Conservation (phyloP, 37 sponge, comb jelly and placozoan species). For the Beroe forskalii region DNA sequence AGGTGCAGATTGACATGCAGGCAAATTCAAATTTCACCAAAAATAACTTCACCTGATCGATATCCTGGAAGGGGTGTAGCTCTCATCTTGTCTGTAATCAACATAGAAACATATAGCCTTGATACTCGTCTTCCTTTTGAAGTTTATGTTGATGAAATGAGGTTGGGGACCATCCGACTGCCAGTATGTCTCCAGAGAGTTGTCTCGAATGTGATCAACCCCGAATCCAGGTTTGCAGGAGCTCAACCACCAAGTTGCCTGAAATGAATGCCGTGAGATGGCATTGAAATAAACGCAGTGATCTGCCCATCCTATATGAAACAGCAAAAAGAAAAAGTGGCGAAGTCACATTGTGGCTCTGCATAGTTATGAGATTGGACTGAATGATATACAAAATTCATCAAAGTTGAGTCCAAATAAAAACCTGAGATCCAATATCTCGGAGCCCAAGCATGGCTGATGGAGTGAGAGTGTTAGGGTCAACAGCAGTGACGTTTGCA, state of each 20-base stretch:
- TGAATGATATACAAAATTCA: too few species aligned
- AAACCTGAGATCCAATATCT: constrained; percentile 52
- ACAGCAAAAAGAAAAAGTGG: not conserved
- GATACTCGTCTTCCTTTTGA: constrained; percentile 79
- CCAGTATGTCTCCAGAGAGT: constrained; percentile 87
- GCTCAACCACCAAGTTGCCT: constrained; percentile 94
- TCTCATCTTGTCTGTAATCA: constrained; percentile 90
- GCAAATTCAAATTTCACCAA: too few species aligned
- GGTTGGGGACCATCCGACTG: constrained; percentile 98
- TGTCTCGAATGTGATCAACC: constrained; percentile 82
- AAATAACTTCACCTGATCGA: constrained; percentile 69
- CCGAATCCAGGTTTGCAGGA: constrained; percentile 97
- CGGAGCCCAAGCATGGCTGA: constrained; percentile 46
- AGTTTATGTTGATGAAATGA: constrained; percentile 87
- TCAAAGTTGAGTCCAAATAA: not conserved
- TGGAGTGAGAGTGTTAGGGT: constrained; percentile 15
- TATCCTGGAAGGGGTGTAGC: constrained; percentile 94
- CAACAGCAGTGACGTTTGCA: constrained; percentile 32
- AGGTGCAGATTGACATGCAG: too few species aligned
- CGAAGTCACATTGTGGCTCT: not conserved
- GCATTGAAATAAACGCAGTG: not conserved
- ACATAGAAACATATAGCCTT: constrained; percentile 73
- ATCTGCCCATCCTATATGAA: not conserved
- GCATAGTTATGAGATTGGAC: too few species aligned
- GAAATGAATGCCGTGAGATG: constrained; percentile 63